Percentiles rank a stretch among this genome's conserved stretches.
Conservation (phyloP, 2,113 vertebrate species). For the Pseudopipra pipra region DNA sequence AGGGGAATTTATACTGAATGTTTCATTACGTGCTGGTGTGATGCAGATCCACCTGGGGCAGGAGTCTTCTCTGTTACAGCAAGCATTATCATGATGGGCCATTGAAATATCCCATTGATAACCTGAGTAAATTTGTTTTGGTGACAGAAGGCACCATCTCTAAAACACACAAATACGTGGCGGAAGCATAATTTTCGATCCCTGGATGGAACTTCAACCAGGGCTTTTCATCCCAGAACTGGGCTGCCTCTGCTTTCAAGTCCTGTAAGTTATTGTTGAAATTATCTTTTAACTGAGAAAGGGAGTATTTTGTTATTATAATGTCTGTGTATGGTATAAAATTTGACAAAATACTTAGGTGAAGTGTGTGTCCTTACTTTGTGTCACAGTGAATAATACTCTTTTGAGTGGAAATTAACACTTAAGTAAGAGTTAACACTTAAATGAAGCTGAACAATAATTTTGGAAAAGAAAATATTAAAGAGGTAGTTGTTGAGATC, state of each 20-base stretch:
- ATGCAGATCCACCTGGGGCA: background rate
- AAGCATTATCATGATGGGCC: background rate
- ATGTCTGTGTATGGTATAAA: background rate
- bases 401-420: background rate
- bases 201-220: constrained; percentile 88
- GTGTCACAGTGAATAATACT: background rate
- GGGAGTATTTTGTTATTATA: background rate
- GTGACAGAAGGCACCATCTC: constrained; percentile 75
- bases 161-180: constrained; percentile 87
- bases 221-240: constrained; percentile 96
- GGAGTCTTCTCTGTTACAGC: background rate
- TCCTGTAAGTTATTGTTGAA: constrained; percentile 80
- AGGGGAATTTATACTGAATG: background rate
- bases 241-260: constrained; percentile 97
- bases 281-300: background rate
- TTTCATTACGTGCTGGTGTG: background rate
- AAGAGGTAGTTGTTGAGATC: background rate
- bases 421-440: background rate
- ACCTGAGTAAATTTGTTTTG: constrained; percentile 20
- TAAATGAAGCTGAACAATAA: background rate
- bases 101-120: background rate
- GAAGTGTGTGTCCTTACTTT: background rate
- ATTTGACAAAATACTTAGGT: background rate
- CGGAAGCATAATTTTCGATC: constrained; percentile 89
- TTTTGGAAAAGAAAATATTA: background rate